phyloP scores from a whole-genome alignment of 2,888 invertebrate species.

The Geophilus truncorum region DNA sequence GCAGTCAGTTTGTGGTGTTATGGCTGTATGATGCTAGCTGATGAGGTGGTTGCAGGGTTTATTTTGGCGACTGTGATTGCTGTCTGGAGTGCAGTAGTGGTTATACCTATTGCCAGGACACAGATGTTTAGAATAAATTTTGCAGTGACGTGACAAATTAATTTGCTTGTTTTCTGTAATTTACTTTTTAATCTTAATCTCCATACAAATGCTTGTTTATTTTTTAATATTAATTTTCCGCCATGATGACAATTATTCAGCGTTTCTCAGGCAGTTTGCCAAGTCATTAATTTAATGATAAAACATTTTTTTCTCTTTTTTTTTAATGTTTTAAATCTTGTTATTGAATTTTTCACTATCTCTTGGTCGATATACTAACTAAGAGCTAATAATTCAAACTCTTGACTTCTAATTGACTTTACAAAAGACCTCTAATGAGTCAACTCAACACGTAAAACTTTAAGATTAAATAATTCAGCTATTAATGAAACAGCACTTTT shows the following conservation, averaged over 20 bases:
- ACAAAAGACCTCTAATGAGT: neutral
- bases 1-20: too few relatives aligned
- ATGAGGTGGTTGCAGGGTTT: too few relatives aligned
- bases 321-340: neutral
- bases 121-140: too few relatives aligned
- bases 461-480: too few relatives aligned
- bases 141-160: too few relatives aligned
- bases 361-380: neutral
- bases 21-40: too few relatives aligned
- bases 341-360: neutral
- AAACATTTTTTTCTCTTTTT: neutral
- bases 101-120: too few relatives aligned
- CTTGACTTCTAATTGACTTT: neutral
- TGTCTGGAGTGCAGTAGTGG: too few relatives aligned
- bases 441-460: neutral
- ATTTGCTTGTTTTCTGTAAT: too few relatives aligned
- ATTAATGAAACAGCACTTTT: too few relatives aligned
- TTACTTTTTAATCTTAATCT: too few relatives aligned
- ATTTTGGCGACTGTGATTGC: too few relatives aligned
- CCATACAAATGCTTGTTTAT: neutral
- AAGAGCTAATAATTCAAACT: neutral
- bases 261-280: neutral
- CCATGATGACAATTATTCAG: neutral
- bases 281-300: conserved; percentile 21
- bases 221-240: neutral